Base-by-base conservation (phyloP, 2,888 invertebrate species). In the Volucella inflata region DNA sequence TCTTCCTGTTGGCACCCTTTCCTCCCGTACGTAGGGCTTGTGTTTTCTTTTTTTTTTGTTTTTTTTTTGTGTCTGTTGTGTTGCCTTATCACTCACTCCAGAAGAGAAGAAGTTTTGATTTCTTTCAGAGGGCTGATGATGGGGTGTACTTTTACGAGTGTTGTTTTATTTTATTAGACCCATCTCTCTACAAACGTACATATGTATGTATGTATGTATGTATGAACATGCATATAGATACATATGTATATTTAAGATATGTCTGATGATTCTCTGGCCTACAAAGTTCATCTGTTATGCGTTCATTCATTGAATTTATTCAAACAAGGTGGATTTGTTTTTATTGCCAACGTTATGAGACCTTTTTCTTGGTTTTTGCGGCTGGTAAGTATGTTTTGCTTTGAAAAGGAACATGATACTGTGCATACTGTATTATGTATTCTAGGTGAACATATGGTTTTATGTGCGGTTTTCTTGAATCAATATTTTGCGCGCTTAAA, bases 271-370 rank as follows among this genome's bases (percentile, higher is more conserved):
- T 67, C 60, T 76, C 71, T 71, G 62, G 62, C 67, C 30, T 36
- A 76, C 30, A 59, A 53, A 80, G 80, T 81, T 76, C 72, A 81
- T 81, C 85, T 81, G 85, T 60, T 85, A 67, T 75, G 80, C 62
- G 76, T 76, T 77, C 81, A 85, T 85, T 85, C 81, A 85, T 80
- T 81, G 81, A 85, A 85, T 85, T 81, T 85, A 85, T 85, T 85
- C 85, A 85, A 85, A 85, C 67, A 81, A 76, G 81, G 71, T 85
- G 85, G 81, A 85, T 85, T 81, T 81, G 81, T 64, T 77, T 81
- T 81, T 85, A 81, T 81, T 85, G 67, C 64, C 64, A 64, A 60
- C 36, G 51, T 80, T 81, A 72, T 72, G 68, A 68, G 76, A 76
- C 71, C 50, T 59, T 65, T 71, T 71, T 57, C 55, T 71, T 57